phyloP scores from a whole-genome alignment of 92 coral and sea anemone species.

The Montipora capitata region DNA sequence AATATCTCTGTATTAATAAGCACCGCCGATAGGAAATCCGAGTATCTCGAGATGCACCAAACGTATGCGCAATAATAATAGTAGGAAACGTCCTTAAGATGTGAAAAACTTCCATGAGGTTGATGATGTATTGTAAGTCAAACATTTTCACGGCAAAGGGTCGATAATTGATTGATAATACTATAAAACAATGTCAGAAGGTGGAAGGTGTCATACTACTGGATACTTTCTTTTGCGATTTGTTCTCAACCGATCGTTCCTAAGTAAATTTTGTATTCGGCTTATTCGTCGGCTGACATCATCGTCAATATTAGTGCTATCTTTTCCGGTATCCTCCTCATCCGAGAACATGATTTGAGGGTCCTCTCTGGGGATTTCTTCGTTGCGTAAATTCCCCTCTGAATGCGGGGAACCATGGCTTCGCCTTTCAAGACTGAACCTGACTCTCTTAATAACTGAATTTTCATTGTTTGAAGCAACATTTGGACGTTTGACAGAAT shows the following conservation, averaged over 20 bases:
- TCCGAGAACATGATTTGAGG: slow-evolving; percentile 82
- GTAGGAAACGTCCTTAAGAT: too few relatives aligned
- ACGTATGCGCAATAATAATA: too few relatives aligned
- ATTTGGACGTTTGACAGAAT: neutral
- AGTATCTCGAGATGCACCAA: too few relatives aligned
- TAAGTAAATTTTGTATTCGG: slow-evolving; percentile 82
- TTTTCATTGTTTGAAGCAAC: neutral
- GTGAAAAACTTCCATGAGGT: too few relatives aligned
- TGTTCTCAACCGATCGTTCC: slow-evolving; percentile 84
- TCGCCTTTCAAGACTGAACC: slow-evolving; percentile 33
- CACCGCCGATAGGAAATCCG: too few relatives aligned
- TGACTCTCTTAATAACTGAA: slow-evolving; percentile 28
- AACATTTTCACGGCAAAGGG: too few relatives aligned
- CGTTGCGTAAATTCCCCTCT: too few relatives aligned
- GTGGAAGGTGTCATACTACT: neutral
- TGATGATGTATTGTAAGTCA: too few relatives aligned
- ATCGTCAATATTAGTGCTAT: slow-evolving; percentile 29
- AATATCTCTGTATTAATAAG: too few relatives aligned
- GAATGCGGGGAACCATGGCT: neutral
- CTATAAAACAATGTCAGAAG: too few relatives aligned
- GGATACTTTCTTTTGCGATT: slow-evolving; percentile 81
- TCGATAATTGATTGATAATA: too few relatives aligned
- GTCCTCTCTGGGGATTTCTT: slow-evolving; percentile 17
- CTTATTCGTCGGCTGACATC: slow-evolving; percentile 84
- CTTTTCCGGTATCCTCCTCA: slow-evolving; percentile 65